Evolutionary conservation across 2,888 invertebrate species (phyloP), one percentile per base, ranked within the genome.

Genomic region (Lottia scabra): DNA sequence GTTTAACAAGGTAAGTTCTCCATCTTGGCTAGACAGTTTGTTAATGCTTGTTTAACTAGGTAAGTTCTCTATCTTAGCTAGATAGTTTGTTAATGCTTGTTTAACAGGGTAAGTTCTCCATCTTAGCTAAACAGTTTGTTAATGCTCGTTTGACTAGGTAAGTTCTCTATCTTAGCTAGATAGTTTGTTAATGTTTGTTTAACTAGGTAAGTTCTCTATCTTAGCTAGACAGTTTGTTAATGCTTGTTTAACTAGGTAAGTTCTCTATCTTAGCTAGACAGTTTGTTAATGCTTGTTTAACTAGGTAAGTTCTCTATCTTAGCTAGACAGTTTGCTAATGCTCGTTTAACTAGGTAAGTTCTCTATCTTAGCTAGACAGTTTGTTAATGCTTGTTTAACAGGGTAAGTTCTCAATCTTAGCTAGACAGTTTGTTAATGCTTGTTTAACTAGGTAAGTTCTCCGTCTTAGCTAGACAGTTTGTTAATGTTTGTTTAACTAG

Each of bases 111-210:
- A 82, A 84, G 2, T 88, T 88, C 74, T 81, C 86, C 1, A 71
- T 70, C 16, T 84, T 87, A 43, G 89, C 89, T 38, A 79, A 81
- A 63, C 79, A 86, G 23, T 90, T 90, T 84, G 86, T 88, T 38
- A 56, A 81, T 83, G 6, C 84, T 87, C 1, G 86, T 87, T 0
- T 77, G 84, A 45, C 77, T 88, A 12, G 85, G 87, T 10, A 82
- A 84, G 2, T 88, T 88, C 74, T 81, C 86, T 2, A 71, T 70
- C 16, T 84, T 87, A 43, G 89, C 89, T 38, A 79, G 82, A 63
- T 79, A 86, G 23, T 90, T 90, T 84, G 86, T 88, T 38, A 78
- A 79, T 65, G 73, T 67, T 30, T 90, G 89, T 78, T 78, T 90
- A 23, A 87, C 85, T 23, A 85, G 85, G 87, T 87, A 76, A 73